phyloP scores from a whole-genome alignment of 2,888 invertebrate species.

The Drosophila infuscata region DNA sequence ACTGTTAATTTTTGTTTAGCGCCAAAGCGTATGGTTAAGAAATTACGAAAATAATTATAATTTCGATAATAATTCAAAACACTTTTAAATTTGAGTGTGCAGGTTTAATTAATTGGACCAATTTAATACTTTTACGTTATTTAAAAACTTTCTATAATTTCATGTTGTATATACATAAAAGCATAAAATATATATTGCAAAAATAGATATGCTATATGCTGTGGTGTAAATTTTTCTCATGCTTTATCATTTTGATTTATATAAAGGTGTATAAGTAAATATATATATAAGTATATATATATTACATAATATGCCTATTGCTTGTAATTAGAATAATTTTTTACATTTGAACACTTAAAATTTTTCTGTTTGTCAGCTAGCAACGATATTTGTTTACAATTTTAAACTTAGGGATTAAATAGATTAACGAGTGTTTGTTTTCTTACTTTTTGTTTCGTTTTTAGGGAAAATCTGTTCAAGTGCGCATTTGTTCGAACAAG shows the following conservation, averaged over 20 bases:
- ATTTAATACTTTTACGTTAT: constrained; percentile 67
- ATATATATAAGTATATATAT: constrained; percentile 35
- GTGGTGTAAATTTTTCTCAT: constrained; percentile 47
- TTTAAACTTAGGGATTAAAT: constrained; percentile 51
- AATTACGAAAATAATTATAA: not conserved
- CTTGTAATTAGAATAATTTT: constrained; percentile 70
- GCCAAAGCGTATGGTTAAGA: not conserved
- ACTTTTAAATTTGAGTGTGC: constrained; percentile 31
- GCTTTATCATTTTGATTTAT: constrained; percentile 19
- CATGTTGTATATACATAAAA: constrained; percentile 68
- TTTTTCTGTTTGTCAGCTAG: constrained; percentile 53
- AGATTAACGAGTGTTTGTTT: constrained; percentile 49
- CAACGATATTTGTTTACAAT: constrained; percentile 46
- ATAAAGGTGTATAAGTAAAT: constrained; percentile 37
- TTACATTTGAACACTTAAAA: constrained; percentile 76
- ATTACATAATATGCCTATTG: constrained; percentile 58
- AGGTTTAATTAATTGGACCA: constrained; percentile 65
- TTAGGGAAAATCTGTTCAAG: constrained; percentile 57
- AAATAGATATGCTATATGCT: constrained; percentile 63
- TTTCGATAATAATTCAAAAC: not conserved
- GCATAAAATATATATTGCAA: constrained; percentile 77
- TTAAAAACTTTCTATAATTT: constrained; percentile 58
- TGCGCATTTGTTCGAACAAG: constrained; percentile 64
- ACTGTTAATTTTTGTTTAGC: not conserved
- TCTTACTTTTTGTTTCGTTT: not conserved